Percentiles rank a stretch among this genome's conserved stretches.
These are phyloP conservation scores for Nasonia giraulti DNA, from an alignment of 1,140 invertebrate species.

Conservation along the genomic window DNA sequence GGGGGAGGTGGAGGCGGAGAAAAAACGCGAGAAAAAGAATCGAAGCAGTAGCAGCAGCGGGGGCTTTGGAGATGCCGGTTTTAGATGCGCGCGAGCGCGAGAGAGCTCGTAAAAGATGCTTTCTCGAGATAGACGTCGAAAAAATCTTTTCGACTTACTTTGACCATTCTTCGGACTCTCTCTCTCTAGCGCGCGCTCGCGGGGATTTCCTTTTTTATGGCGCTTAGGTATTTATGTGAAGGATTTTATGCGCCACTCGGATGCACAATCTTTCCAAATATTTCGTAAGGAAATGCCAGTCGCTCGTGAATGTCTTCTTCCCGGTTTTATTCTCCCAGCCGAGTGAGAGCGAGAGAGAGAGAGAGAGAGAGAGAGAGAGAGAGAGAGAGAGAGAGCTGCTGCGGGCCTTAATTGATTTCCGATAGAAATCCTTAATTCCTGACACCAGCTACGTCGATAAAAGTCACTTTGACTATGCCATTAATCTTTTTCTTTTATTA, in stretches of 20 bases:
- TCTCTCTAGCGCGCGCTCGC: too few relatives aligned
- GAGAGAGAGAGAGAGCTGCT: not conserved
- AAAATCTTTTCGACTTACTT: slow-evolving; percentile 43
- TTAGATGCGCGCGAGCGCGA: slow-evolving; percentile 14
- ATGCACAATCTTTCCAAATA: slow-evolving; percentile 31
- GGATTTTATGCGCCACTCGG: slow-evolving; percentile 23
- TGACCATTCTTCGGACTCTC: slow-evolving; percentile 25
- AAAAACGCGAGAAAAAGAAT: slow-evolving; percentile 16
- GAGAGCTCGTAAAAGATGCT: slow-evolving; percentile 33
- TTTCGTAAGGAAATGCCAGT: not conserved
- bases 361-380: not conserved
- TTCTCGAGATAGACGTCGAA: slow-evolving; percentile 26
- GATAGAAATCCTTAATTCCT: slow-evolving; percentile 4
- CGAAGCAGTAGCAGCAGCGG: not conserved
- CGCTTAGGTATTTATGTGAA: slow-evolving; percentile 34
- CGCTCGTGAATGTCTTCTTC: slow-evolving; percentile 10
- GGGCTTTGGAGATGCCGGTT: slow-evolving; percentile 29
- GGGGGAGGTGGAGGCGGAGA: not conserved
- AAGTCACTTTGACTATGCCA: not conserved
- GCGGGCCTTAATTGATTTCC: not conserved
- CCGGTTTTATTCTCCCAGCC: not conserved
- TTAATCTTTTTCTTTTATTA: not conserved
- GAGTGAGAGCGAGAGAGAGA: not conserved
- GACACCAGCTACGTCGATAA: not conserved
- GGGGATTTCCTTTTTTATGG: slow-evolving; percentile 16